Evolutionary conservation across 1,140 invertebrate genomes (phyloP), one percentile per base, ranked within the genome.

Genomic region (Pseudomyrmex flavicornis): DNA sequence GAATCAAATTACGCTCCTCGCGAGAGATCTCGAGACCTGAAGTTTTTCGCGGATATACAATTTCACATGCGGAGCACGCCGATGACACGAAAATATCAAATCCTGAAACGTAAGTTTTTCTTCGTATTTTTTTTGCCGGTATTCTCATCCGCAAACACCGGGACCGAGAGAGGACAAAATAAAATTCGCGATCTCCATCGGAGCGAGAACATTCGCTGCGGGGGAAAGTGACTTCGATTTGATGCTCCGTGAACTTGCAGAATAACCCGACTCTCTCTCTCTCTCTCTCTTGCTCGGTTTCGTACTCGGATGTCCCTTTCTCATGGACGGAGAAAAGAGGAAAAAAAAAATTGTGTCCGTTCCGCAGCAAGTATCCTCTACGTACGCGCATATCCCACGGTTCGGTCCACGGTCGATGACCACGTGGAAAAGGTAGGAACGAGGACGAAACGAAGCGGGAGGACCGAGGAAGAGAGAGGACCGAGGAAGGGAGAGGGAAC

Each of bases 341-440:
- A 35, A 35, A 35, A 80, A 35, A 80, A 80, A 79, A 84, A 80
- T 70, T 70, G 77, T 82, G 73, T 84, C 82, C 80, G 15, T 59
- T 46, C 70, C 76, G 65, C 76, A 26, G 17, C 74, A 66, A 26
- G 26, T 26, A 26, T 26, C 20, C 26, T 35, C 35, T 35, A 35
- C 35, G 35, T 35, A 35, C 35, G 35, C 35, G 35, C 35, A 35
- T 35, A 35, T 35, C 35, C 35, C 35, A 35, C 5, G 5, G 35
- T 35, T 35, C 7, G 35, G 62, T 50, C 85, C 75, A 87, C 86
- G 86, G 85, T 88, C 86, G 86, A 88, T 80, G 76, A 80, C 76
- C 76, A 80, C 54, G 69, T 69, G 69, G 26, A 58, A 35, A 35
- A 48, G 80, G 56, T 68, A 58, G 22, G 58, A 70, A 50, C 54